Conservation (phyloP, 2,113 vertebrate genomes). For the Brevimyrus niger region DNA sequence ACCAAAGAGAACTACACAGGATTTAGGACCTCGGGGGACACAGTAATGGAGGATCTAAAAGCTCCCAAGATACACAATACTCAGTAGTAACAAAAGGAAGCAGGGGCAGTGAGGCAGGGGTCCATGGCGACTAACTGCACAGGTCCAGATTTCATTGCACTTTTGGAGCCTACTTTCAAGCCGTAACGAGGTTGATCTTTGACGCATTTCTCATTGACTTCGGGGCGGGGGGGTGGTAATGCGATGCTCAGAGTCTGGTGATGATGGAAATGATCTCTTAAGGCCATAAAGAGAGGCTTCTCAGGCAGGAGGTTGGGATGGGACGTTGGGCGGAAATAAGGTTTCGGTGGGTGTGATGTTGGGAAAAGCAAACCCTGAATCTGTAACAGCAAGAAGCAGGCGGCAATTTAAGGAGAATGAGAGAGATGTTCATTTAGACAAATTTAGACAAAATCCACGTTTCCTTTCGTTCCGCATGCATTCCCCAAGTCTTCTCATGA, state of each 20-base stretch:
- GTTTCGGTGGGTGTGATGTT: background rate
- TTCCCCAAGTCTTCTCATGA: background rate
- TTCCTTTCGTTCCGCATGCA: background rate
- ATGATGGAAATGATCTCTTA: background rate
- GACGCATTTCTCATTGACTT: background rate
- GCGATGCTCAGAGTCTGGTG: background rate
- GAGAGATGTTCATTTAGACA: background rate
- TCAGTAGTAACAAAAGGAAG: background rate
- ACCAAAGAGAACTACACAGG: background rate
- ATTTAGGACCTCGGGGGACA: background rate
- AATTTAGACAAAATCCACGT: background rate
- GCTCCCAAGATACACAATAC: background rate
- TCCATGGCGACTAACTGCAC: background rate
- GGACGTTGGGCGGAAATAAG: background rate
- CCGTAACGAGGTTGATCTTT: background rate
- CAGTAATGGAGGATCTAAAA: background rate
- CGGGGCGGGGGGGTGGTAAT: background rate
- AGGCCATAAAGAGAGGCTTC: background rate
- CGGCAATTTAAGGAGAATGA: background rate
- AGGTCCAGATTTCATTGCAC: background rate
- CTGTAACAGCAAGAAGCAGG: background rate
- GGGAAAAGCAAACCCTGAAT: background rate
- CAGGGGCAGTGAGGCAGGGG: background rate
- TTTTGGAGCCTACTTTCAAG: background rate
- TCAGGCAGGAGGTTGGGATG: background rate